Percentiles rank a stretch among this genome's conserved stretches.
phyloP scores from a whole-genome alignment of 2,113 vertebrate genomes.

The Ibidorhyncha struthersii region DNA sequence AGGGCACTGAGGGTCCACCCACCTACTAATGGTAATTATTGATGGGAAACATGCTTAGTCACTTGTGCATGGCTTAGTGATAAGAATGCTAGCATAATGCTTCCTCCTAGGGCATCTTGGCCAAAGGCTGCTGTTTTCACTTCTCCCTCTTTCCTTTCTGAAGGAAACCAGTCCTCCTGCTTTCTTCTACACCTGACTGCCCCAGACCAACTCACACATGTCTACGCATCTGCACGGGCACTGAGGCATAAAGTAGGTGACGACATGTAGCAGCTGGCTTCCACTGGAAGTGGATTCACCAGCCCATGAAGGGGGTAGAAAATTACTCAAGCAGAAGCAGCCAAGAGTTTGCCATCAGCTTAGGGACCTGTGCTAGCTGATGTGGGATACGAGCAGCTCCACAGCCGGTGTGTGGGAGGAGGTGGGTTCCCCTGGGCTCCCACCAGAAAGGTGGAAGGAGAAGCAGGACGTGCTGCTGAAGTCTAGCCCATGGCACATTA shows the following conservation, averaged over 20 bases:
- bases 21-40: not conserved
- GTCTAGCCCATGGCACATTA: not conserved
- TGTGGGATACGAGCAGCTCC: not conserved
- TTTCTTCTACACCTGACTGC: not conserved
- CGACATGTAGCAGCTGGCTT: not conserved
- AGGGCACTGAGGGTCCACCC: not conserved
- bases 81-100: not conserved
- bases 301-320: not conserved
- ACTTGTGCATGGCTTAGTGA: not conserved
- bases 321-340: not conserved
- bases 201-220: rapidly evolving
- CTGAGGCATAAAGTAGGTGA: not conserved
- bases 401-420: not conserved
- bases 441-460: not conserved
- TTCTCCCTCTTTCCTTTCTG: not conserved
- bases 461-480: not conserved
- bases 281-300: not conserved
- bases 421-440: not conserved
- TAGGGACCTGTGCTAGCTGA: not conserved
- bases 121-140: not conserved
- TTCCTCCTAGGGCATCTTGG: not conserved
- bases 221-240: not conserved
- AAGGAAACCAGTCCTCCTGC: not conserved
- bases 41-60: not conserved
- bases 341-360: not conserved